Conservation (phyloP, 2,888 invertebrate genomes). For the Salticus scenicus region DNA sequence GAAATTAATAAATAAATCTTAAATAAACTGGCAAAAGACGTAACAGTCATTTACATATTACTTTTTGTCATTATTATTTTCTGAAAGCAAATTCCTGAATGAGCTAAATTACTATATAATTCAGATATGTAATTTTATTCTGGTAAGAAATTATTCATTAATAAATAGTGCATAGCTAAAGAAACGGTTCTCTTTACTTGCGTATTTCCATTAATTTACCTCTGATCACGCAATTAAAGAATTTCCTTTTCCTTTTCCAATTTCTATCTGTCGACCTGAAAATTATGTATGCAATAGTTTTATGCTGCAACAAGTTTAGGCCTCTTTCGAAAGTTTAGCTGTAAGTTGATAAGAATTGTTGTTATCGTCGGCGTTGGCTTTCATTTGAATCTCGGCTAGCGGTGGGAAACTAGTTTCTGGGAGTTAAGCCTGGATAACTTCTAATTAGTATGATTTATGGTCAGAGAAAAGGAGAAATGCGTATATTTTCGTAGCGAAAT, state of each 20-base stretch:
- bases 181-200: background rate
- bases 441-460: constrained; percentile 6
- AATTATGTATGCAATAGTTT: background rate
- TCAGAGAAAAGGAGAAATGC: too few species aligned
- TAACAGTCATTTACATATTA: too few species aligned
- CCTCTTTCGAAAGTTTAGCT: constrained; percentile 7
- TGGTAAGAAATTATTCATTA: too few species aligned
- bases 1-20: too few species aligned
- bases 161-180: too few species aligned
- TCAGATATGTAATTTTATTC: too few species aligned
- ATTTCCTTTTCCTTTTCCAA: constrained; percentile 7
- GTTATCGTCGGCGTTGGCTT: background rate
- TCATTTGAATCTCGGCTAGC: background rate
- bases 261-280: background rate
- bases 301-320: background rate
- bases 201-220: background rate
- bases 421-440: background rate
- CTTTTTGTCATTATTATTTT: too few species aligned
- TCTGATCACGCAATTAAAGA: constrained; percentile 7
- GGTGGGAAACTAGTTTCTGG: background rate
- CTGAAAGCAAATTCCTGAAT: too few species aligned
- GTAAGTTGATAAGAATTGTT: constrained; percentile 19
- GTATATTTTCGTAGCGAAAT: too few species aligned
- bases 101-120: too few species aligned
- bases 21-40: too few species aligned